Evolutionary conservation across 2,888 invertebrate species (phyloP).

Genomic region (Operophtera brumata): DNA sequence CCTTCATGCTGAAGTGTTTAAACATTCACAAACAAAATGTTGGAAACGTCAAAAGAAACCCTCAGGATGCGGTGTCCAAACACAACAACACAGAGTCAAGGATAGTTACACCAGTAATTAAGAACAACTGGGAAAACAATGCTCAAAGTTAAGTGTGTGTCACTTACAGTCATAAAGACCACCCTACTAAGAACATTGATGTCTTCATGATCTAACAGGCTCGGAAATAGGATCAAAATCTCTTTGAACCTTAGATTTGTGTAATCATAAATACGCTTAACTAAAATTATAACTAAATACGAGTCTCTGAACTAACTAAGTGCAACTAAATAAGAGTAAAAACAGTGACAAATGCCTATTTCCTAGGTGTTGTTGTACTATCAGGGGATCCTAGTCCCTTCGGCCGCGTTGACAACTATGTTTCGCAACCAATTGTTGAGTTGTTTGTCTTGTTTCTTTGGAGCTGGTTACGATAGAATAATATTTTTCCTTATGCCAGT

Average conservation of each 20-base stretch:
- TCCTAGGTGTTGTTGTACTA: too few relatives aligned
- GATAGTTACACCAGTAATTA: slow-evolving; percentile 23
- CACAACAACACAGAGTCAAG: slow-evolving; percentile 21
- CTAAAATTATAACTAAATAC: too few relatives aligned
- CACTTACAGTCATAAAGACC: slow-evolving; percentile 29
- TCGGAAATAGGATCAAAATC: slow-evolving; percentile 1
- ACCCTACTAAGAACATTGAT: slow-evolving; percentile 21
- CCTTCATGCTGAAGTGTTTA: slow-evolving; percentile 20
- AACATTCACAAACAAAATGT: slow-evolving; percentile 25
- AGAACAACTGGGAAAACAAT: slow-evolving; percentile 33
- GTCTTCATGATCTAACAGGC: slow-evolving; percentile 10
- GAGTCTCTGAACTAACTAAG: too few relatives aligned
- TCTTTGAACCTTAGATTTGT: neutral
- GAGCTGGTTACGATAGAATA: too few relatives aligned
- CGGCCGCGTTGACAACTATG: too few relatives aligned
- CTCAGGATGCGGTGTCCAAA: slow-evolving; percentile 29
- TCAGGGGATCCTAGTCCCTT: too few relatives aligned
- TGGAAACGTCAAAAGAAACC: slow-evolving; percentile 27
- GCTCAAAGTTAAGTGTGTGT: slow-evolving; percentile 27
- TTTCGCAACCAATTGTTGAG: too few relatives aligned
- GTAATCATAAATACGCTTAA: neutral
- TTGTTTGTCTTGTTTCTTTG: too few relatives aligned
- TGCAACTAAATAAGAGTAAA: too few relatives aligned
- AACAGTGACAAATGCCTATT: too few relatives aligned
- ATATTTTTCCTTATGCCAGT: too few relatives aligned